These are phyloP conservation scores for Iphiclides podalirius DNA, from an alignment of 2,888 invertebrate genomes.

Conservation along the genomic window DNA sequence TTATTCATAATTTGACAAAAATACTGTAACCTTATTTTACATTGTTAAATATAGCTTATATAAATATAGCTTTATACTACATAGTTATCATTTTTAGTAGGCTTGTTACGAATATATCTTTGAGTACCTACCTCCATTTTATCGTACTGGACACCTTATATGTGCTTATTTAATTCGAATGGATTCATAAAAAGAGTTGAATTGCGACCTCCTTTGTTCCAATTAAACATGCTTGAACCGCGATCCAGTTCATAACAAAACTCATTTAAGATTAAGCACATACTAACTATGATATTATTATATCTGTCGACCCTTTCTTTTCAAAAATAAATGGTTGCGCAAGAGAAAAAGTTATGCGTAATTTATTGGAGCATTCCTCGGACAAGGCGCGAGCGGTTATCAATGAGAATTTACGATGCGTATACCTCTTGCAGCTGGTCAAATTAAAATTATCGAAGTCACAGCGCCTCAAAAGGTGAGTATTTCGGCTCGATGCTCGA, in stretches of 20 bases:
- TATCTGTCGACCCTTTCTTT: not conserved
- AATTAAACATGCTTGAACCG: not conserved
- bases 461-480: constrained; percentile 8
- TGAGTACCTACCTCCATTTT: not conserved
- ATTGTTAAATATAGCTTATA: too few relatives aligned
- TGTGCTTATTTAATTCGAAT: not conserved
- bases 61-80: too few relatives aligned
- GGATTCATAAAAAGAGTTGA: not conserved
- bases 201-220: not conserved
- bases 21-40: too few relatives aligned
- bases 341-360: constrained; percentile 14
- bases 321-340: constrained; percentile 9
- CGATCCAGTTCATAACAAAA: not conserved
- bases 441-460: constrained; percentile 21
- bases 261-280: not conserved
- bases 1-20: too few relatives aligned
- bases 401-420: constrained; percentile 22
- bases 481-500: constrained; percentile 14
- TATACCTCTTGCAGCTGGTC: constrained; percentile 17
- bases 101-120: too few relatives aligned
- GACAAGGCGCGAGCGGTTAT: constrained; percentile 15
- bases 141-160: not conserved
- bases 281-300: constrained; percentile 6
- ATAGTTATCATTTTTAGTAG: too few relatives aligned
- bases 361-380: constrained; percentile 18